Conservation (phyloP, 2,113 vertebrate species). For the Elephantulus edwardii region DNA sequence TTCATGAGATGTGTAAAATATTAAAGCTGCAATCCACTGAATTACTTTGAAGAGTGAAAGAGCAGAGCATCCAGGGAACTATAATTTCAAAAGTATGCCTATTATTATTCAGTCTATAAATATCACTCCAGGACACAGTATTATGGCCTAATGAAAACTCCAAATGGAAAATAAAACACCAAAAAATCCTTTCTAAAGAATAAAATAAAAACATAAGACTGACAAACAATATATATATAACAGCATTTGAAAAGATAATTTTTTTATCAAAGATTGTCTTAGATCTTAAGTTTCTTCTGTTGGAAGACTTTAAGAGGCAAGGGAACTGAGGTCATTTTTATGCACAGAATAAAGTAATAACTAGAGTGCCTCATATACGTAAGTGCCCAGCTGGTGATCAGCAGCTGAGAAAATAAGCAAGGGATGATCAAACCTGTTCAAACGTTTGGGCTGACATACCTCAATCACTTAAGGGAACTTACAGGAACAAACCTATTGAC, state of each 20-base stretch:
- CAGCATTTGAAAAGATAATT: background rate
- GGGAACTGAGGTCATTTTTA: background rate
- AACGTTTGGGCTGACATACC: background rate
- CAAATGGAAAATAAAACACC: background rate
- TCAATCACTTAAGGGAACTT: background rate
- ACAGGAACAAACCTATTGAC: slow-evolving; percentile 20
- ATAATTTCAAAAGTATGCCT: background rate
- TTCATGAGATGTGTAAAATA: background rate
- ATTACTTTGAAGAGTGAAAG: background rate
- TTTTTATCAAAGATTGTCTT: background rate
- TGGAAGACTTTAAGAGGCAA: background rate
- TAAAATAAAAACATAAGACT: background rate
- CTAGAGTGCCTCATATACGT: background rate
- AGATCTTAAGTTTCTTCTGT: background rate
- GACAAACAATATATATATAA: background rate
- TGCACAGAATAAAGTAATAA: background rate
- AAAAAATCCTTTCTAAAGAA: background rate
- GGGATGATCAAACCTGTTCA: background rate
- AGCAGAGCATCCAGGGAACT: background rate
- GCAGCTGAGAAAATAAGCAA: background rate
- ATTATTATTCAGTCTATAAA: background rate
- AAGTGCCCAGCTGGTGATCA: background rate
- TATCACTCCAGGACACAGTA: background rate
- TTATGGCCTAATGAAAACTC: background rate
- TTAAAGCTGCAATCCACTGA: background rate